phyloP scores from a whole-genome alignment of 1,140 invertebrate species.

The Magallana ariakensis region DNA sequence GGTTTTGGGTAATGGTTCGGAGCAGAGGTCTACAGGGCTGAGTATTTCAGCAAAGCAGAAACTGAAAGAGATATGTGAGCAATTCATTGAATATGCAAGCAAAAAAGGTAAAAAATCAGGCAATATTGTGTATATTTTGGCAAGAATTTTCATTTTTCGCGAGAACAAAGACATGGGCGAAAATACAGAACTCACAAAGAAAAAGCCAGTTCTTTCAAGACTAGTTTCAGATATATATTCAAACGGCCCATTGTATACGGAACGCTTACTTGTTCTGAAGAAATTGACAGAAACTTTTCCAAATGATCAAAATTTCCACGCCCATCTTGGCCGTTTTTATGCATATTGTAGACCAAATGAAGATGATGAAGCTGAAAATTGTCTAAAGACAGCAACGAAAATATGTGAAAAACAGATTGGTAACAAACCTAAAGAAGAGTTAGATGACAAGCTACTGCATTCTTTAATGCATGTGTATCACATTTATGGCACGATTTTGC shows the following conservation, averaged over 20 bases:
- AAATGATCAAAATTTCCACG: conserved; percentile 59
- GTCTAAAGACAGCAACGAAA: conserved; percentile 55
- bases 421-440: conserved; percentile 43
- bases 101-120: conserved; percentile 49
- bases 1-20: conserved; percentile 43
- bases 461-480: conserved; percentile 62
- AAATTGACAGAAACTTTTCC: conserved; percentile 60
- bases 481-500: conserved; percentile 60
- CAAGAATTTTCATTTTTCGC: conserved; percentile 62
- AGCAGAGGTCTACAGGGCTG: conserved; percentile 23
- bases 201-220: conserved; percentile 53
- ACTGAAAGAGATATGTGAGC: conserved; percentile 48
- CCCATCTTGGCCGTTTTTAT: conserved; percentile 61
- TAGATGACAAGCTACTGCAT: conserved; percentile 51
- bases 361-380: conserved; percentile 57
- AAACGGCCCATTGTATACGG: conserved; percentile 51
- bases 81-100: conserved; percentile 61
- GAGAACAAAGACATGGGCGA: conserved; percentile 59
- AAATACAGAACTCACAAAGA: conserved; percentile 50
- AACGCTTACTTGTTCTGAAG: conserved; percentile 55
- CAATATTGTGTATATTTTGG: conserved; percentile 56
- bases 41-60: conserved; percentile 43
- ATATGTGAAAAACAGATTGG: conserved; percentile 48
- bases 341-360: conserved; percentile 60
- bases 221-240: conserved; percentile 59